These are phyloP conservation scores for Neoascia interrupta DNA, from an alignment of 2,888 invertebrate genomes.

Conservation along the genomic window DNA sequence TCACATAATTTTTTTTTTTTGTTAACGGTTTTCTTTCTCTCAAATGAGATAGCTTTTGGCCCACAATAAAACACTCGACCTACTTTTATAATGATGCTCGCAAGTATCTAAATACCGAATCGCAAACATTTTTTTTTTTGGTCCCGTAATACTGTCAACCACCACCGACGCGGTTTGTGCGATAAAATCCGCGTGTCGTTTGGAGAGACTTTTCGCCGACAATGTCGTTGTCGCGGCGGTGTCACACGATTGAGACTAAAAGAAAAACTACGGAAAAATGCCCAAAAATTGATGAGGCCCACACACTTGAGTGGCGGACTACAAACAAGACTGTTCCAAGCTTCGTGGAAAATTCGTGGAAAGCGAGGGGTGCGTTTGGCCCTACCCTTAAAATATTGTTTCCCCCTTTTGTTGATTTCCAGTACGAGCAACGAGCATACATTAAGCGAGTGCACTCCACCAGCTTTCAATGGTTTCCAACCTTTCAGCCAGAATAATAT, in stretches of 20 bases:
- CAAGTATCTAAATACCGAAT: neutral
- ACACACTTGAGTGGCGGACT: constrained; percentile 7
- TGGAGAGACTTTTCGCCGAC: too few species aligned
- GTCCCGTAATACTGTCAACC: constrained; percentile 26
- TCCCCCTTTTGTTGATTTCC: constrained; percentile 51
- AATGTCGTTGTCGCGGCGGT: constrained; percentile 38
- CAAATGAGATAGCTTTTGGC: too few species aligned
- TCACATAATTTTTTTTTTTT: neutral
- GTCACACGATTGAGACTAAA: constrained; percentile 65
- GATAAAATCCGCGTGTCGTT: constrained; percentile 32
- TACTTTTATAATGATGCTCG: neutral
- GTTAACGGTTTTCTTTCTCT: too few species aligned
- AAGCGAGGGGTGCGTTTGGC: constrained; percentile 54
- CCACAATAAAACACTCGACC: constrained; percentile 8
- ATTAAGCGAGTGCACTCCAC: neutral
- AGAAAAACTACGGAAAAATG: constrained; percentile 52
- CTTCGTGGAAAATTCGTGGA: constrained; percentile 40
- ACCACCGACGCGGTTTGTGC: constrained; percentile 34
- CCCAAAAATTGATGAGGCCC: constrained; percentile 41
- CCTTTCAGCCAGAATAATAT: constrained; percentile 43
- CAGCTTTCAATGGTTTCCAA: constrained; percentile 38
- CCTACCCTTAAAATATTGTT: constrained; percentile 66
- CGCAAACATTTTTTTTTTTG: constrained; percentile 9
- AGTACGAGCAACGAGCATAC: constrained; percentile 19
- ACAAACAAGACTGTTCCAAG: constrained; percentile 39